Conservation (phyloP, 2,113 vertebrate genomes). For the Cacatua alba region DNA sequence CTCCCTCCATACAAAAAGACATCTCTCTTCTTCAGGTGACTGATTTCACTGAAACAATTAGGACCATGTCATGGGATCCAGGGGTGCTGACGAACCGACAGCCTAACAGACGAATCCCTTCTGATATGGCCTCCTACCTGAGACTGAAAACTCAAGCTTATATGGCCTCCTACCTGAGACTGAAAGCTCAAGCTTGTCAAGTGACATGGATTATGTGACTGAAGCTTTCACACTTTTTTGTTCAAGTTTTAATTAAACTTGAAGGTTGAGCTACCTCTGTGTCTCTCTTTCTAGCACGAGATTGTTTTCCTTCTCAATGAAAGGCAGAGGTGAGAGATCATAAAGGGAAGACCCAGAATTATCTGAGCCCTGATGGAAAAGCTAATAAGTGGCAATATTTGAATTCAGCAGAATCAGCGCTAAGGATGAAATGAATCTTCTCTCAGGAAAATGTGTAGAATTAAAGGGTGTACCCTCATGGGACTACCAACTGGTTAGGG, state of each 20-base stretch:
- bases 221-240: neutral
- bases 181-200: neutral
- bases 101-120: neutral
- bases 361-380: neutral
- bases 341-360: neutral
- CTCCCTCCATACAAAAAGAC: neutral
- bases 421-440: neutral
- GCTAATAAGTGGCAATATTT: neutral
- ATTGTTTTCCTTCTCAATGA: neutral
- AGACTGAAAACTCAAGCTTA: neutral
- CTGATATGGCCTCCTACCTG: neutral
- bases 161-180: neutral
- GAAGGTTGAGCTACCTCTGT: neutral
- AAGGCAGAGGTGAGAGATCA: neutral
- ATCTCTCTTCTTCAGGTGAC: neutral
- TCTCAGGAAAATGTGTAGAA: neutral
- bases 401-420: neutral
- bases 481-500: neutral
- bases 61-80: neutral
- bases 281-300: neutral
- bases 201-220: neutral
- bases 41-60: neutral
- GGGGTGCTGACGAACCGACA: neutral
- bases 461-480: neutral
- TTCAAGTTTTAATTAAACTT: neutral